These are phyloP conservation scores for Belonocnema kinseyi DNA, from an alignment of 1,140 invertebrate genomes.

Conservation along the genomic window DNA sequence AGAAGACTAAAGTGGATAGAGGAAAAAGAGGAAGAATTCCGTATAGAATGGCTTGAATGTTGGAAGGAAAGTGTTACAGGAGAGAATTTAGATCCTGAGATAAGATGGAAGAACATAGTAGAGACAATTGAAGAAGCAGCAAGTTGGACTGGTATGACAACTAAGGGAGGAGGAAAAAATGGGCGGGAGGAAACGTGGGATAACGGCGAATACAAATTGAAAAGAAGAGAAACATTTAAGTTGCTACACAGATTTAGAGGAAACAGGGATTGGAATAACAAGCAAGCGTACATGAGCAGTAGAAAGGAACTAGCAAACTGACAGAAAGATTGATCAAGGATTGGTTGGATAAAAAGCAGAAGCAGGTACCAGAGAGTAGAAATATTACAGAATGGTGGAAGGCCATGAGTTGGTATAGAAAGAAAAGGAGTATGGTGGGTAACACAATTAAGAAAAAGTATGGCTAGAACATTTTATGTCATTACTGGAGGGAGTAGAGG, in stretches of 20 bases:
- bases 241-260: slow-evolving; percentile 14
- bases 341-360: no score
- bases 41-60: no score
- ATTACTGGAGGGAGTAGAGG: slow-evolving; percentile 27
- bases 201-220: slow-evolving; percentile 12
- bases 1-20: background rate
- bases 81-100: no score
- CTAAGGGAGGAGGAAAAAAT: background rate
- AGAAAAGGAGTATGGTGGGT: no score
- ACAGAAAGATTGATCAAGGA: slow-evolving; percentile 2
- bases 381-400: no score
- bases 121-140: no score
- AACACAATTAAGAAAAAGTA: background rate
- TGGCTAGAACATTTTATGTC: background rate
- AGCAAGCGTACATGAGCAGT: background rate
- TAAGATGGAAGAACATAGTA: no score
- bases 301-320: background rate
- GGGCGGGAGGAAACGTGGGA: slow-evolving; percentile 12
- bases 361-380: no score
- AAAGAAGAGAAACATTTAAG: slow-evolving; percentile 6
- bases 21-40: background rate
- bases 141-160: no score
- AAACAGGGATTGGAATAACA: background rate
- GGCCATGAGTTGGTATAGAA: no score
- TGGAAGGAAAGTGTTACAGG: no score